A percentile compares a stretch with the other conserved stretches of the same genome.
phyloP scores from a whole-genome alignment of 2,888 invertebrate genomes.

The Pegoplata infirma region DNA sequence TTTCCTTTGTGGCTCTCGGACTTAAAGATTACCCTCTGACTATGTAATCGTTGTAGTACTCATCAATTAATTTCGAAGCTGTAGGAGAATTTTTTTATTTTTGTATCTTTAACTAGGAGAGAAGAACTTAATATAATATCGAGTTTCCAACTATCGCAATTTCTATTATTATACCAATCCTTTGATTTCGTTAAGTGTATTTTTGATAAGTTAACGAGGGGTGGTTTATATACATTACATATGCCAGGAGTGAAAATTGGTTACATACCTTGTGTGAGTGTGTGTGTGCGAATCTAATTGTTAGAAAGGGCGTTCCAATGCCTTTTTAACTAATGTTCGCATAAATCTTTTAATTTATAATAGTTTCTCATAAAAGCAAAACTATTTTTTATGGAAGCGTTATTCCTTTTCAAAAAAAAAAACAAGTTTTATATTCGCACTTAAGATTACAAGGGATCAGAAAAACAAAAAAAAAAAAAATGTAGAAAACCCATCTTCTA shows the following conservation, averaged over 20 bases:
- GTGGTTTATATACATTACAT: conserved; percentile 5
- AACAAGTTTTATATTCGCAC: conserved; percentile 32
- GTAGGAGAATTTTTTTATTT: too few species aligned
- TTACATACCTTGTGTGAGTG: not conserved
- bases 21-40: too few species aligned
- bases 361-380: conserved; percentile 40
- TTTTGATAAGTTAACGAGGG: conserved; percentile 9
- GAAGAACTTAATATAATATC: too few species aligned
- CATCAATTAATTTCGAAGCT: too few species aligned
- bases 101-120: too few species aligned
- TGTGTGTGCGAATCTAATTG: conserved; percentile 34
- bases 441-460: conserved; percentile 18
- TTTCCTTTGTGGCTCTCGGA: too few species aligned
- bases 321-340: conserved; percentile 26
- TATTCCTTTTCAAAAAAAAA: not conserved
- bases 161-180: too few species aligned
- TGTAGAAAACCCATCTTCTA: not conserved
- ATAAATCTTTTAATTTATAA: conserved; percentile 34
- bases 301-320: conserved; percentile 31
- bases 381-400: not conserved
- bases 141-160: too few species aligned
- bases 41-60: too few species aligned
- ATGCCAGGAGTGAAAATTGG: not conserved
- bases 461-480: conserved; percentile 2
- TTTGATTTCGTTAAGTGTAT: not conserved